Evolutionary conservation across 2,797 vertebrate species (phyloP).

Genomic region (Amniataba percoides): DNA sequence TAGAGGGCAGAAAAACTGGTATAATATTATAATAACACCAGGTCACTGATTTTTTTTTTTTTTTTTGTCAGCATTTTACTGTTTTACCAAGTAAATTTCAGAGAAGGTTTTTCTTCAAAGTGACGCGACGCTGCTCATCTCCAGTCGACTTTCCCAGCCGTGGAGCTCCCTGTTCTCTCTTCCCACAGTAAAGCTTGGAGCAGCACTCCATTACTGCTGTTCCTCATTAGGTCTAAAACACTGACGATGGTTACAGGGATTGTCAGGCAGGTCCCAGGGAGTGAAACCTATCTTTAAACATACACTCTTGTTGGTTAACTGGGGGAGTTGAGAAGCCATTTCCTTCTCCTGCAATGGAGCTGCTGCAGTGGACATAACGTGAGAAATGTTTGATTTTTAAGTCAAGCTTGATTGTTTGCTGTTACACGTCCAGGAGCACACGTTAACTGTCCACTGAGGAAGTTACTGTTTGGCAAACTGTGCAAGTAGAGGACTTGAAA

Average conservation of each 20-base stretch:
- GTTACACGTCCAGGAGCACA: slow-evolving; percentile 4
- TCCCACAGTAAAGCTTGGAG: slow-evolving; percentile 42
- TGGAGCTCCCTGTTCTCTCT: slow-evolving; percentile 34
- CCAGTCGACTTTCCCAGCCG: slow-evolving; percentile 43
- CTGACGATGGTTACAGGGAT: slow-evolving; percentile 53
- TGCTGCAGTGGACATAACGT: slow-evolving; percentile 30
- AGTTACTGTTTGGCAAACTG: slow-evolving; percentile 22
- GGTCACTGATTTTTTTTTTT: not conserved
- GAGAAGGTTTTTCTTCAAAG: slow-evolving; percentile 35
- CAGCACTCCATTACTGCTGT: slow-evolving; percentile 60
- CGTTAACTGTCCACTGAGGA: slow-evolving; percentile 16
- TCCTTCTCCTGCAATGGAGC: slow-evolving; percentile 26
- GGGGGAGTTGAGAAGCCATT: slow-evolving; percentile 32
- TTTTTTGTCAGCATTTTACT: slow-evolving; percentile 27
- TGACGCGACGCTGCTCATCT: not conserved
- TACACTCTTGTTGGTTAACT: slow-evolving; percentile 53
- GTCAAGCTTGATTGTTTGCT: slow-evolving; percentile 25
- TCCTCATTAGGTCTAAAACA: slow-evolving; percentile 68
- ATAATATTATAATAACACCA: not conserved
- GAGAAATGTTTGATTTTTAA: slow-evolving; percentile 42
- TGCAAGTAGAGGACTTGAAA: not conserved
- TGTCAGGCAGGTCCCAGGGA: slow-evolving; percentile 66
- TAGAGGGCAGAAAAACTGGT: slow-evolving; percentile 24
- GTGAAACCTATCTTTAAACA: slow-evolving; percentile 73
- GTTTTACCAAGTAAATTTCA: slow-evolving; percentile 41